Evolutionary conservation across 2,888 invertebrate genomes (phyloP), one percentile per base, ranked within the genome.

Genomic region (Megastigmus dorsalis): DNA sequence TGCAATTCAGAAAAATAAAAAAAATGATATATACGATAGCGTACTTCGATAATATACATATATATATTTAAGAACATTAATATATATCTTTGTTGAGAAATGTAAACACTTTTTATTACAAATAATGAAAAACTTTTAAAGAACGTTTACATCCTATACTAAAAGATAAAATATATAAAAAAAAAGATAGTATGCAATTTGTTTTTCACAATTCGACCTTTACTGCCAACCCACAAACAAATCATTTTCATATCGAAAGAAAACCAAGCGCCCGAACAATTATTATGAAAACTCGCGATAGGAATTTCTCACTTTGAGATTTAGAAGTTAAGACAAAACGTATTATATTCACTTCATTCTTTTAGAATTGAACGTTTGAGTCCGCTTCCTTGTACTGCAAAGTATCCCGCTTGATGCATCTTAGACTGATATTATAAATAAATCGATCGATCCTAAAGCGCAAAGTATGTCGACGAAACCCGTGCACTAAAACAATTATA

Each of bases 351-450:
- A 48, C 41, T n/a, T 18, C 6, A 69, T 66, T 63, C 28, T 68
- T 68, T 48, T 60, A 68, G 54, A 55, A 68, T 69, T 74, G 26
- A 65, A 69, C 15, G 23, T 65, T 41, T 23, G 69, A 63, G 62
- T 74, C 65, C 66, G 55, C 66, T 70, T 70, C 70, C 60, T 70
- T 55, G 18, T 60, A 70, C 15, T 62, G 50, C 57, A 70, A 50
- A 74, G 23, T 50, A 43, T 26, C 55, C 67, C 33, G 63, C 67
- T 75, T 63, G 33, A 65, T 30, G 41, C 62, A 43, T 67, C 30
- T 62, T 71, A 71, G 71, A 75, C 71, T 75, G 75, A 75, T 67
- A 66, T 66, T 55, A 60, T 67, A 55, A 60, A 5, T 62, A 67
- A 75, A 57, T 66, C 52, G 54, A 75, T 75, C 52, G 45, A 75